These are phyloP conservation scores for Cephalophus harveyi DNA, from an alignment of 2,113 vertebrate species.

Conservation along the genomic window DNA sequence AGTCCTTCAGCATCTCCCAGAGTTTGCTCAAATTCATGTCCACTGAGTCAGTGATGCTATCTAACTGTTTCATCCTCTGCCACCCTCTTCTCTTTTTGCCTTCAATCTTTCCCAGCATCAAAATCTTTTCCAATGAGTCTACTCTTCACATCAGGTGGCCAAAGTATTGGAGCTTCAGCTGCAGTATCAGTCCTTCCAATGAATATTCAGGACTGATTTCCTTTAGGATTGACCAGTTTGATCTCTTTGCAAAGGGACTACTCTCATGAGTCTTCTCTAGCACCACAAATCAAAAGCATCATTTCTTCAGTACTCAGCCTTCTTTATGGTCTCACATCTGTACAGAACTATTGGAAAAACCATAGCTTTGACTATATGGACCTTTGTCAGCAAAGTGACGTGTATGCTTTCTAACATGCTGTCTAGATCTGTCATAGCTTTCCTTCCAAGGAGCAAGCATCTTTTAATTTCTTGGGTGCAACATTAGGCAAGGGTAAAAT, in stretches of 20 bases:
- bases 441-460: not conserved
- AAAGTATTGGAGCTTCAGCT: not conserved
- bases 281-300: not conserved
- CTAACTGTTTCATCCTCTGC: not conserved
- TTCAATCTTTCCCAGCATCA: not conserved
- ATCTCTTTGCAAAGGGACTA: not conserved
- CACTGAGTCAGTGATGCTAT: not conserved
- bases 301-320: not conserved
- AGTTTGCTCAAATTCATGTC: not conserved
- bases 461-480: not conserved
- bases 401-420: not conserved
- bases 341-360: not conserved
- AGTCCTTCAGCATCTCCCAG: not conserved
- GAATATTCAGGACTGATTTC: not conserved
- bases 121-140: not conserved
- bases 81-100: not conserved
- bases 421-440: not conserved
- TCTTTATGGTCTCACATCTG: not conserved
- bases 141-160: not conserved
- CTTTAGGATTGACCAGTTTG: not conserved
- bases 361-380: not conserved
- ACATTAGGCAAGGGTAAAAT: not conserved
- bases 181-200: not conserved
- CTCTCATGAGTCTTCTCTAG: not conserved
- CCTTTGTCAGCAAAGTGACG: not conserved